These are phyloP conservation scores for Rhagonycha lutea DNA, from an alignment of 2,888 invertebrate genomes.

Conservation along the genomic window DNA sequence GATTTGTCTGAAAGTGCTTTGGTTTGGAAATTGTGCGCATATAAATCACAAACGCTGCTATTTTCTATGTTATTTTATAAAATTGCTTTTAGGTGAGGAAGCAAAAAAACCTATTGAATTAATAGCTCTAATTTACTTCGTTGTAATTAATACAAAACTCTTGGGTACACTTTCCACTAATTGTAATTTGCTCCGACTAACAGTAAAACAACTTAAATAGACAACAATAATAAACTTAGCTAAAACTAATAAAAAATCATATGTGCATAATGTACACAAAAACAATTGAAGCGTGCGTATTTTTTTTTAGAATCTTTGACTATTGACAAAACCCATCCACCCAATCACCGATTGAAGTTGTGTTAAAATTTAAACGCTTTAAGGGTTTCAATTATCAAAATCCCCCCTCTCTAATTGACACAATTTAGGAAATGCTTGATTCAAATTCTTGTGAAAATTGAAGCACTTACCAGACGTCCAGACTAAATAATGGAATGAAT, in stretches of 20 bases:
- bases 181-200: background rate
- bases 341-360: background rate
- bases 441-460: background rate
- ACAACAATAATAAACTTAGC: background rate
- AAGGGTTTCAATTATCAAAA: background rate
- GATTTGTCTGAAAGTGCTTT: background rate
- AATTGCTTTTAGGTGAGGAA: background rate
- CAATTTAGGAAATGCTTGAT: background rate
- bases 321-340: background rate
- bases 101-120: background rate
- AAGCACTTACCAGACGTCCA: background rate
- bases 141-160: background rate
- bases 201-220: background rate
- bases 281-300: background rate
- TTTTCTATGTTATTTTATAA: background rate
- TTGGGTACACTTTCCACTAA: background rate
- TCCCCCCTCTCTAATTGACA: background rate
- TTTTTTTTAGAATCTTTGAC: background rate
- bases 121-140: background rate
- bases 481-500: background rate
- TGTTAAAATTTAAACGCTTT: background rate
- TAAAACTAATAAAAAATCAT: background rate
- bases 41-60: background rate
- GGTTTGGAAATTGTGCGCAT: background rate
- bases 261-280: background rate